Evolutionary conservation across 2,888 invertebrate species (phyloP).

Genomic region (Corbicula japonica): DNA sequence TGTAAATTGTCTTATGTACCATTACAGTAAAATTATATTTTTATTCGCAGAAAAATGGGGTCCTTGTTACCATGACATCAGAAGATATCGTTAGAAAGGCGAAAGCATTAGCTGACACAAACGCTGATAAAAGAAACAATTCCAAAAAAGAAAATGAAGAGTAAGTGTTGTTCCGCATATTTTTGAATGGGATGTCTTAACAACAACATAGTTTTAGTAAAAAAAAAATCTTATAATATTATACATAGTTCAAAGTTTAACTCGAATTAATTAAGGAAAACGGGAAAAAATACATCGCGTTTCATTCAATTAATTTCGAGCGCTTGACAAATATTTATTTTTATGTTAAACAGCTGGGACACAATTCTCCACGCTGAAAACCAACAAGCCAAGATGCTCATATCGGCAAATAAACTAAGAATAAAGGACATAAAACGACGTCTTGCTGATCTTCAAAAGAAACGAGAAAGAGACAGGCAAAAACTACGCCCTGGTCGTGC

Average conservation of each 20-base stretch:
- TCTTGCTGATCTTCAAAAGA: slow-evolving; percentile 52
- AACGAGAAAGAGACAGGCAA: slow-evolving; percentile 48
- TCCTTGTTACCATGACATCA: slow-evolving; percentile 77
- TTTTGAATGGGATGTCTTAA: background rate
- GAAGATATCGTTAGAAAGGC: slow-evolving; percentile 80
- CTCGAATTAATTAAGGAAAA: background rate
- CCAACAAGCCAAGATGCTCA: slow-evolving; percentile 74
- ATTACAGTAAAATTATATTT: too few relatives aligned
- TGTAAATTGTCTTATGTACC: too few relatives aligned
- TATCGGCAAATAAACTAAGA: slow-evolving; percentile 73
- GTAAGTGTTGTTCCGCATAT: slow-evolving; percentile 17
- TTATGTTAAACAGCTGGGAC: slow-evolving; percentile 78
- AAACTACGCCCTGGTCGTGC: slow-evolving; percentile 17
- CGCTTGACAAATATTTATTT: background rate
- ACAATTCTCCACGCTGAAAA: slow-evolving; percentile 78
- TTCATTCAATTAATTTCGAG: background rate
- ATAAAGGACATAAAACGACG: slow-evolving; percentile 66
- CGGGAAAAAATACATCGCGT: background rate
- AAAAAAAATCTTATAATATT: background rate
- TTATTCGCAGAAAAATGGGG: slow-evolving; percentile 74
- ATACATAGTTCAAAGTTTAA: background rate
- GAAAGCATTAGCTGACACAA: slow-evolving; percentile 75
- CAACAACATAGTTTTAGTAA: background rate
- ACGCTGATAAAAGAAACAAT: slow-evolving; percentile 64
- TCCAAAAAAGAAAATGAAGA: slow-evolving; percentile 37